Evolutionary conservation across 2,113 vertebrate species (phyloP).

Genomic region (Corydoras maculifer): DNA sequence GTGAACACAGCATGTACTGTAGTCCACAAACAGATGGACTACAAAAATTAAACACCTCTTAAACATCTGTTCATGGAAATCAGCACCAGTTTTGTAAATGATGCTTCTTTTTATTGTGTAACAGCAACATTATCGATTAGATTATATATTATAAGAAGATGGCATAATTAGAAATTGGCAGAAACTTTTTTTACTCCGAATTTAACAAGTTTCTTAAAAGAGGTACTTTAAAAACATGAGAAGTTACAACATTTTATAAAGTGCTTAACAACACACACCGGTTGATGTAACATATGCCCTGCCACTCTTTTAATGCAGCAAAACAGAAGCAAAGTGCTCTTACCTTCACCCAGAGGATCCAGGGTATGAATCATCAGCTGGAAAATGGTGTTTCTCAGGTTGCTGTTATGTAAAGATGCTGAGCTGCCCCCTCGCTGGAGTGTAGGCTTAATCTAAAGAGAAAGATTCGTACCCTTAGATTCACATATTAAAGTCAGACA

Average conservation of each 20-base stretch:
- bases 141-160: too few relatives aligned
- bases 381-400: conserved; percentile 84
- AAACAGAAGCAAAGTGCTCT: conserved; percentile 52
- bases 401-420: conserved; percentile 89
- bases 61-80: too few relatives aligned
- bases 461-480: conserved; percentile 19
- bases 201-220: not conserved
- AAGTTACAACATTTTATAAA: conserved; percentile 12
- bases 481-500: too few relatives aligned
- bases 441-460: conserved; percentile 66
- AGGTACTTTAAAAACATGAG: not conserved
- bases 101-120: too few relatives aligned
- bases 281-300: conserved; percentile 14
- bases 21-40: too few relatives aligned
- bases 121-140: too few relatives aligned
- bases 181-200: too few relatives aligned
- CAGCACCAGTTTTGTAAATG: too few relatives aligned
- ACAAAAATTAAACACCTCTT: too few relatives aligned
- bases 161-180: too few relatives aligned
- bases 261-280: not conserved
- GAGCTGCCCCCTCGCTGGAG: conserved; percentile 84
- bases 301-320: conserved; percentile 19
- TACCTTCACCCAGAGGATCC: conserved; percentile 86
- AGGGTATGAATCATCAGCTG: conserved; percentile 91
- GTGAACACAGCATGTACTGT: too few relatives aligned